phyloP scores from a whole-genome alignment of 2,113 vertebrate species.

The Puffinus mauretanicus region DNA sequence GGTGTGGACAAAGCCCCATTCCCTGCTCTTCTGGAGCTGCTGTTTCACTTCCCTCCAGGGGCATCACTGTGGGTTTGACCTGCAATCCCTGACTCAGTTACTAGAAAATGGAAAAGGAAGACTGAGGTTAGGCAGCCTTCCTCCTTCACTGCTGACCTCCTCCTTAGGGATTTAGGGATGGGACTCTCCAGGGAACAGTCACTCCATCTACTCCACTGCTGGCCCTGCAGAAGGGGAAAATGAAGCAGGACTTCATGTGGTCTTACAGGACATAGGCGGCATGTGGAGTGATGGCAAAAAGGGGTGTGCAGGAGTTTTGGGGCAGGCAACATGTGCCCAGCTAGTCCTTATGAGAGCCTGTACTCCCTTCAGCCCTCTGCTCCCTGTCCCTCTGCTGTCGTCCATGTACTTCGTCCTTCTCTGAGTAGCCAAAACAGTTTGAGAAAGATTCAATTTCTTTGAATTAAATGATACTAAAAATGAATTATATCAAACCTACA shows the following conservation, averaged over 20 bases:
- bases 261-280: background rate
- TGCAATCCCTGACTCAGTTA: background rate
- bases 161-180: background rate
- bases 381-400: background rate
- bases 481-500: background rate
- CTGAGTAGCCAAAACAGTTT: background rate
- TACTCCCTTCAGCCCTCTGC: background rate
- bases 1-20: background rate
- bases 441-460: background rate
- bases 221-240: background rate
- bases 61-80: background rate
- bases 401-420: background rate
- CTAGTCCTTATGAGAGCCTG: background rate
- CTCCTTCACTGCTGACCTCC: background rate
- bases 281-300: background rate
- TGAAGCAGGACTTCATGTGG: background rate
- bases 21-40: background rate
- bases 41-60: background rate
- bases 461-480: background rate
- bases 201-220: background rate
- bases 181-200: background rate
- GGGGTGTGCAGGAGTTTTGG: background rate
- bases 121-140: background rate
- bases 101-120: background rate
- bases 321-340: background rate